Evolutionary conservation across 1,140 invertebrate species (phyloP), one percentile per base, ranked within the genome.

Genomic region (Apis laboriosa): DNA sequence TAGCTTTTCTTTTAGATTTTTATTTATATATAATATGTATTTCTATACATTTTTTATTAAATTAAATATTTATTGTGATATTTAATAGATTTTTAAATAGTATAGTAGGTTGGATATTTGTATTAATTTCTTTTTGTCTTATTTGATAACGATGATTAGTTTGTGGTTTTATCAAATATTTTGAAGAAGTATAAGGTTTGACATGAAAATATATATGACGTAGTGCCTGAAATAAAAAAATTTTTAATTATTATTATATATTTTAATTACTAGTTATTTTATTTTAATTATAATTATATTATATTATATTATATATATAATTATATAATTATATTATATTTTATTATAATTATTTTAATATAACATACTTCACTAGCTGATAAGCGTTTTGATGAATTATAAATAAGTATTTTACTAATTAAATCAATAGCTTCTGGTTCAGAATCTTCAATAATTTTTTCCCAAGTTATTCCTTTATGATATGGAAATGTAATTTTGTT

Each of bases 401-500:
- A 99, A 3, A 97, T 92, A 21, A 99, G 94, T 88, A 99, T 97
- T 81, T 96, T 95, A 87, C 96, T 96, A 15, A 98, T 95, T 3
- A 99, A 95, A 93, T 97, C 95, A 0, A 97, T 91, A 66, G 97
- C 97, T 68, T 96, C 95, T 9, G 95, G 90, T 73, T 96, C 95
- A 7, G 96, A 95, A 90, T 97, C 95, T 71, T 97, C 96, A 91
- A 97, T 90, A 84, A 97, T 94, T 89, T 95, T 85, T 88, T 95
- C 95, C 96, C 98, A 96, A 84, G 96, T 94, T 84, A 97, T 91
- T 70, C 97, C 95, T 86, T 95, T 94, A 90, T 97, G 96, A 90
- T 97, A 93, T 71, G 98, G 96, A 95, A 99, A 99, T 66, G 96
- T 96, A 74, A 99, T 99, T 95, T 99, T 99, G 90, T 98, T 98